Evolutionary conservation across 2,888 invertebrate genomes (phyloP).

Genomic region (Cosmorhoe ocellata): DNA sequence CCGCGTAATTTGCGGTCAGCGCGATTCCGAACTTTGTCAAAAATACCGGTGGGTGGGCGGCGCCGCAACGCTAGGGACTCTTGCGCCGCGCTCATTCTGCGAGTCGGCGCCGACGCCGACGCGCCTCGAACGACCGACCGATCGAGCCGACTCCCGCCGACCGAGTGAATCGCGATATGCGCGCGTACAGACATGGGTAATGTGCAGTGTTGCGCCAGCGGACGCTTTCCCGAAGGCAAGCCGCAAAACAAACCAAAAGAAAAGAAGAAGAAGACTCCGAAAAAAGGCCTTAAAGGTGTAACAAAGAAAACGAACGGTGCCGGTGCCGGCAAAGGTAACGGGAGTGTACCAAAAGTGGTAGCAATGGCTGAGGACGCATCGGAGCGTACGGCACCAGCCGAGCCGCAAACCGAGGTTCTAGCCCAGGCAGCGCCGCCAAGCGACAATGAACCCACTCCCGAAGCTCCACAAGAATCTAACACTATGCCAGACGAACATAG

Average conservation of each 20-base stretch:
- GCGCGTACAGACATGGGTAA: slow-evolving; percentile 78
- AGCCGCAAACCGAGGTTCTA: slow-evolving; percentile 54
- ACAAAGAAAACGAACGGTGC: slow-evolving; percentile 68
- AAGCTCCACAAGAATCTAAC: slow-evolving; percentile 34
- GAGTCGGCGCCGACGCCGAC: slow-evolving; percentile 80
- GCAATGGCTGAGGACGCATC: slow-evolving; percentile 68
- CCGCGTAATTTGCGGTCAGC: slow-evolving; percentile 79
- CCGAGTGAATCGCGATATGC: slow-evolving; percentile 76
- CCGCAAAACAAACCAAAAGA: slow-evolving; percentile 63
- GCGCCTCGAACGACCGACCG: slow-evolving; percentile 79
- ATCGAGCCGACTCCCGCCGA: slow-evolving; percentile 74
- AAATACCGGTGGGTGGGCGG: slow-evolving; percentile 75
- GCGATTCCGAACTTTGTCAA: slow-evolving; percentile 70
- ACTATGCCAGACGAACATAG: slow-evolving; percentile 33
- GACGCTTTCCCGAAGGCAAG: slow-evolving; percentile 70
- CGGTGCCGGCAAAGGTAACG: slow-evolving; percentile 61
- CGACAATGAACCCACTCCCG: slow-evolving; percentile 38
- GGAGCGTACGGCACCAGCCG: slow-evolving; percentile 61
- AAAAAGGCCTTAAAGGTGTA: slow-evolving; percentile 52
- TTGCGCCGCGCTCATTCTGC: slow-evolving; percentile 72
- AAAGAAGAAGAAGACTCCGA: slow-evolving; percentile 56
- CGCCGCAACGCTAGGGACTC: slow-evolving; percentile 64
- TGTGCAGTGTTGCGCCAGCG: slow-evolving; percentile 81
- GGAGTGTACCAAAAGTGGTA: slow-evolving; percentile 58
- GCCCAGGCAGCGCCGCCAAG: slow-evolving; percentile 51